Base-by-base conservation (phyloP, 2,797 vertebrate species). In the Anabacerthia variegaticeps region DNA sequence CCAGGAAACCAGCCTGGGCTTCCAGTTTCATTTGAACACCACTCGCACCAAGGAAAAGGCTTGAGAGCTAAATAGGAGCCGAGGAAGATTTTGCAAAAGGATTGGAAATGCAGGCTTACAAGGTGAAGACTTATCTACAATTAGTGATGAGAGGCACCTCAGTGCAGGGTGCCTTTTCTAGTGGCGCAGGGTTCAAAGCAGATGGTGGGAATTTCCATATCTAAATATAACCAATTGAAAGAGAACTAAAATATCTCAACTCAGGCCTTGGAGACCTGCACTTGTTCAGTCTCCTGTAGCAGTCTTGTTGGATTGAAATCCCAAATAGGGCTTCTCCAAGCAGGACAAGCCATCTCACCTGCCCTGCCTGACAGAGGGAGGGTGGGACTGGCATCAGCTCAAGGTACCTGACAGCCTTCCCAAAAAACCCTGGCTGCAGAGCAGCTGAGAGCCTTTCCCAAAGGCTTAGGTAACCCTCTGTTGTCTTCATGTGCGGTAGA, bases 171-270 rank as follows among this genome's bases (percentile, higher is more conserved):
- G 68, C 27, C 58, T 65, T 69, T 62, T 52, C 72, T 58, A 39
- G n/a, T 5, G 56, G n/a, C 30, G 20, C 58, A 54, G 65, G 10
- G 44, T 32, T 89, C 56, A 74, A 94, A 85, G 63, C 14, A 5
- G 77, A 85, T 24, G 54, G 67, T 74, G 72, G 82, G 78, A 95
- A 91, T 91, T 93, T 93, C 85, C 68, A 3, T 68, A 68, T 59
- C 84, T 89, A 74, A 85, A 91, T 67, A 76, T 89, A 89, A 49
- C 18, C 39, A 62, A 8, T 91, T 66, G 74, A 85, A 49, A 90
- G 77, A 85, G 51, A 82, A 61, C 43, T 82, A 12, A 65, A 83
- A 62, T 75, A 78, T 48, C 88, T 83, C 37, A 37, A 11, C 15
- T 86, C 72, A 30, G n/a, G 52, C 56, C 61, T 61, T 59, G 18